These are phyloP conservation scores for Drosophila pandora DNA, from an alignment of 1,140 invertebrate genomes.

Conservation along the genomic window DNA sequence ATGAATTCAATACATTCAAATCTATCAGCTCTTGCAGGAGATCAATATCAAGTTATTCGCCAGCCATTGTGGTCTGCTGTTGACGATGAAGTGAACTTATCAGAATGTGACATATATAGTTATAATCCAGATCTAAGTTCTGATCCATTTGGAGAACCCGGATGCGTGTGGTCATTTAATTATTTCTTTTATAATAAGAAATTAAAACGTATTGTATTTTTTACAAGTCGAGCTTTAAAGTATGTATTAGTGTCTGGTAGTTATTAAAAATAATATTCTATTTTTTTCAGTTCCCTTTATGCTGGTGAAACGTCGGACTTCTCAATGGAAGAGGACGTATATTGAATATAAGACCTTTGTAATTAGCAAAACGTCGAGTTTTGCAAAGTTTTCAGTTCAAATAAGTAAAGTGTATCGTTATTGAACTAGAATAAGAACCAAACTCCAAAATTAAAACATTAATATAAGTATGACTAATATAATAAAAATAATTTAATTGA, in stretches of 20 bases:
- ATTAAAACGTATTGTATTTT: slow-evolving; percentile 98
- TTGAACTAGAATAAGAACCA: no score
- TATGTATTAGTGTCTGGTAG: slow-evolving; percentile 84
- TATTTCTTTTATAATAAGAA: slow-evolving; percentile 99
- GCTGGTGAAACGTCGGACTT: slow-evolving; percentile 86
- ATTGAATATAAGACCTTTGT: slow-evolving; percentile 6
- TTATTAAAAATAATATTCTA: slow-evolving; percentile 1
- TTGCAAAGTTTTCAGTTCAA: no score
- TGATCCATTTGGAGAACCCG: slow-evolving; percentile 99
- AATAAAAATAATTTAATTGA: no score
- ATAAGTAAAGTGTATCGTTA: no score
- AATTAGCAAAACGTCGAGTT: no score
- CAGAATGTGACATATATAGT: slow-evolving; percentile 98
- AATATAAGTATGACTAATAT: no score
- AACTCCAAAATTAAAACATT: no score
- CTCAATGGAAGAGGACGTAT: slow-evolving; percentile 87
- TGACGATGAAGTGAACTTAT: slow-evolving; percentile 95
- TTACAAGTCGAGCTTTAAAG: slow-evolving; percentile 97
- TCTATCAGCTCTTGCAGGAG: slow-evolving; percentile 92
- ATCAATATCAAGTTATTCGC: slow-evolving; percentile 91
- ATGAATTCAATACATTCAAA: slow-evolving; percentile 95
- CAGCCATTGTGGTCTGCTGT: slow-evolving; percentile 95
- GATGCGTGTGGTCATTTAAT: slow-evolving; percentile 99
- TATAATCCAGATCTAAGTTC: slow-evolving; percentile 98
- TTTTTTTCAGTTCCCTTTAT: slow-evolving; percentile 85